Evolutionary conservation across 1,140 invertebrate genomes (phyloP), one percentile per base, ranked within the genome.

Genomic region (Camponotus floridanus): DNA sequence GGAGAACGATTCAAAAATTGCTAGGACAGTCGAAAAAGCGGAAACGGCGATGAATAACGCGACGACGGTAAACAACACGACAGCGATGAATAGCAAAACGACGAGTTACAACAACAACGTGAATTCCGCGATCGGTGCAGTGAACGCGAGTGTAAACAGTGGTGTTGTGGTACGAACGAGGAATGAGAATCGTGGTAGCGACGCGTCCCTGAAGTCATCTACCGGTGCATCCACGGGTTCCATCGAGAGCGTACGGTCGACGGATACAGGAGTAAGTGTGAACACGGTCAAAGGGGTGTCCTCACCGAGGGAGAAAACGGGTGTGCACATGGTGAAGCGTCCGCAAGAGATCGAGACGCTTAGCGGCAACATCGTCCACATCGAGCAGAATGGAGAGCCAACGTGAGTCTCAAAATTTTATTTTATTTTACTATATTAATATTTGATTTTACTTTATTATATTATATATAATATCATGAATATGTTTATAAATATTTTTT

Each of bases 201-300:
- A 92, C 59, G 86, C 88, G 51, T 94, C 94, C 2, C 15, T 94
- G 1, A 94, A 92, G 59, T 94, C 94, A 8, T 92, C 92, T 8
- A 90, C 88, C 36, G 92, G 90, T 3, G 62, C 91, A 71, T 94
- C 94, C 9, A 91, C 92, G 5, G 90, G 92, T 1, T 95, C 94
- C 0, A 85, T 92, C 6, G 91, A 91, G 9, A 95, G 94, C 62
- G 88, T 91, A 5, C 85, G 93, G 1, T 95, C 95, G 0, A 94
- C 93, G 11, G 95, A 95, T 70, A 95, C 95, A 3, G 94, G 95
- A 1, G 94, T 95, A 15, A 95, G 94, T 78, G 81, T 95, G 8
- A 92, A 95, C 76, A 95, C 95, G 0, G 94, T 95, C 1, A 90
- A 87, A 15, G 94, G 94, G 1, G 93, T 95, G 26, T 95, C 94